Conservation (phyloP, 2,888 invertebrate genomes). For the Scrobipalpa atriplicella region DNA sequence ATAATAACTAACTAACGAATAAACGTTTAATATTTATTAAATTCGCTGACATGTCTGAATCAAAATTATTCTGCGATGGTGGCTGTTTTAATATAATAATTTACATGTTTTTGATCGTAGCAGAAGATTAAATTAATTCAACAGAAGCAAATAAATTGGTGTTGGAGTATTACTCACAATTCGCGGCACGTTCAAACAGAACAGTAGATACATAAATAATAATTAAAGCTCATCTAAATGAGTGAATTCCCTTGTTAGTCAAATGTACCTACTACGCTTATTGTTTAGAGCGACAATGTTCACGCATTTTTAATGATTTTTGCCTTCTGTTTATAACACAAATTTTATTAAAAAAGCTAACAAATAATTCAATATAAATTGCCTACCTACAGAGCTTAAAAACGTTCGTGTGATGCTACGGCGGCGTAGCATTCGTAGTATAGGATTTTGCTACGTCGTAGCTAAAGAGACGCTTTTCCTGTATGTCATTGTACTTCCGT, state of each 20-base stretch:
- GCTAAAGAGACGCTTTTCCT: no score
- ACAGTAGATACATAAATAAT: slow-evolving; percentile 8
- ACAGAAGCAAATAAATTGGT: slow-evolving; percentile 4
- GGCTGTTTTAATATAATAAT: neutral
- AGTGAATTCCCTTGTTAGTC: neutral
- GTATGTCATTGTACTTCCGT: no score
- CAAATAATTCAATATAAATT: no score
- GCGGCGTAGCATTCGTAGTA: no score
- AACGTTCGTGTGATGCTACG: no score
- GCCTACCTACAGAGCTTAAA: no score
- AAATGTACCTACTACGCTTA: neutral
- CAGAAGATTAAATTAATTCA: neutral
- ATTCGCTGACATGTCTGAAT: neutral
- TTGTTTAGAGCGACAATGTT: neutral
- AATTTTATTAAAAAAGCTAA: neutral
- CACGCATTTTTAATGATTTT: neutral
- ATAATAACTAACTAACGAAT: no score
- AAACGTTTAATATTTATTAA: no score
- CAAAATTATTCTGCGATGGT: slow-evolving; percentile 2
- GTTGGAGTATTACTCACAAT: neutral
- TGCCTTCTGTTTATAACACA: neutral
- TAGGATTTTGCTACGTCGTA: no score
- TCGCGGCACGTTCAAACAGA: neutral
- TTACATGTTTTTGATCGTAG: neutral
- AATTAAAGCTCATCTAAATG: slow-evolving; percentile 6